phyloP scores from a whole-genome alignment of 2,113 vertebrate genomes.

The Paedocypris sp. region DNA sequence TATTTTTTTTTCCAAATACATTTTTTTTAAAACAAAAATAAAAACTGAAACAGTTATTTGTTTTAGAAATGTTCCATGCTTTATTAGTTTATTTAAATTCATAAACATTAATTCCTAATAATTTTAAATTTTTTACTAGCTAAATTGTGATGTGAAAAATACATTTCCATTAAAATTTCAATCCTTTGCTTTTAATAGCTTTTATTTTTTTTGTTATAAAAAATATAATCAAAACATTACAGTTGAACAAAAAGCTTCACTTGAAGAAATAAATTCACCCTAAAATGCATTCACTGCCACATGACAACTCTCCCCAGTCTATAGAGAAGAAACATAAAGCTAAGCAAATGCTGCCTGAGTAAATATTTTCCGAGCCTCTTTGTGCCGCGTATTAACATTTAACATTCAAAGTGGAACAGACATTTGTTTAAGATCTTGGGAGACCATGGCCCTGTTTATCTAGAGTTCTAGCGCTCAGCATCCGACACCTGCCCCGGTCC shows the following conservation, averaged over 20 bases:
- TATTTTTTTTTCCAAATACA: too few relatives aligned
- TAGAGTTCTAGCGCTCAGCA: background rate
- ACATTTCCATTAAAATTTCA: too few relatives aligned
- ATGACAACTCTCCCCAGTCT: background rate
- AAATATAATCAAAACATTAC: too few relatives aligned
- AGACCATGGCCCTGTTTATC: background rate
- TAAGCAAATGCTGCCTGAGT: slow-evolving; percentile 4
- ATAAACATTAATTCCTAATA: too few relatives aligned
- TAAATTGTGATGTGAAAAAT: too few relatives aligned
- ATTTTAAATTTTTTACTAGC: too few relatives aligned
- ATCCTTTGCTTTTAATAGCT: background rate
- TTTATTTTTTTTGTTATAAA: too few relatives aligned
- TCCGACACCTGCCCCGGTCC: background rate
- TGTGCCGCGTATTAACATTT: background rate
- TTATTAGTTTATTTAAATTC: too few relatives aligned
- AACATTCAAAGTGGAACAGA: slow-evolving; percentile 4
- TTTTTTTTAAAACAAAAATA: too few relatives aligned
- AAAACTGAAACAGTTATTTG: too few relatives aligned
- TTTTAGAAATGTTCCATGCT: too few relatives aligned
- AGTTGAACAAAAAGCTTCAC: background rate
- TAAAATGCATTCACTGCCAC: background rate
- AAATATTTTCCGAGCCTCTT: background rate
- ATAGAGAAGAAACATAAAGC: background rate
- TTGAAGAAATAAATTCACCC: background rate
- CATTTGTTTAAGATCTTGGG: background rate